A percentile compares a stretch with the other conserved stretches of the same genome.
Conservation (phyloP, 2,113 vertebrate genomes). For the Zeus faber region DNA sequence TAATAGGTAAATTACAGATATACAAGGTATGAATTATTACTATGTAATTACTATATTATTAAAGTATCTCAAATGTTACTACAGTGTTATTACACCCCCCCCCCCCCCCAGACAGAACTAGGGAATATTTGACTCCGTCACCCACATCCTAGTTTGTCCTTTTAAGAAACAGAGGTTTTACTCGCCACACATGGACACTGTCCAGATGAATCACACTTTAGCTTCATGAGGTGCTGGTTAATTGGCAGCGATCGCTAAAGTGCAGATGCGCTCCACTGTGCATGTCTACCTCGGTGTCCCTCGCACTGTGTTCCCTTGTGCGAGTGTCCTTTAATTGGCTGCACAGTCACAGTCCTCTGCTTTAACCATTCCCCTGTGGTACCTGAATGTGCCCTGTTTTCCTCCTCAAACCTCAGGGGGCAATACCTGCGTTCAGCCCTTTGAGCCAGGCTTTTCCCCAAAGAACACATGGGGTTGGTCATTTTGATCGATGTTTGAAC, state of each 20-base stretch:
- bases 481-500: too few relatives aligned
- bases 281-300: slow-evolving; percentile 61
- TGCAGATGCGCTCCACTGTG: slow-evolving; percentile 68
- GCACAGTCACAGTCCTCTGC: slow-evolving; percentile 67
- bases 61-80: too few relatives aligned
- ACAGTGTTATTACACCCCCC: too few relatives aligned
- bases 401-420: slow-evolving; percentile 34
- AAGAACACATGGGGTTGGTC: too few relatives aligned
- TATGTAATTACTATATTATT: too few relatives aligned
- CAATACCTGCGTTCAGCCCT: slow-evolving; percentile 28
- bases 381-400: slow-evolving; percentile 63
- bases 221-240: slow-evolving; percentile 65
- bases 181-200: slow-evolving; percentile 51
- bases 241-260: slow-evolving; percentile 62
- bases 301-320: slow-evolving; percentile 49
- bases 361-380: slow-evolving; percentile 56
- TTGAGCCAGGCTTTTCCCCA: background rate
- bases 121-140: too few relatives aligned
- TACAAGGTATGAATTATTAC: too few relatives aligned
- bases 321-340: slow-evolving; percentile 68
- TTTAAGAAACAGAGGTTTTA: slow-evolving; percentile 32
- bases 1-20: too few relatives aligned
- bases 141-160: slow-evolving; percentile 14
- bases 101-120: too few relatives aligned
- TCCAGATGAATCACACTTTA: slow-evolving; percentile 52